A percentile compares a stretch with the other conserved stretches of the same genome.
These are phyloP conservation scores for Karalla daura DNA, from an alignment of 2,797 vertebrate species.

Conservation along the genomic window DNA sequence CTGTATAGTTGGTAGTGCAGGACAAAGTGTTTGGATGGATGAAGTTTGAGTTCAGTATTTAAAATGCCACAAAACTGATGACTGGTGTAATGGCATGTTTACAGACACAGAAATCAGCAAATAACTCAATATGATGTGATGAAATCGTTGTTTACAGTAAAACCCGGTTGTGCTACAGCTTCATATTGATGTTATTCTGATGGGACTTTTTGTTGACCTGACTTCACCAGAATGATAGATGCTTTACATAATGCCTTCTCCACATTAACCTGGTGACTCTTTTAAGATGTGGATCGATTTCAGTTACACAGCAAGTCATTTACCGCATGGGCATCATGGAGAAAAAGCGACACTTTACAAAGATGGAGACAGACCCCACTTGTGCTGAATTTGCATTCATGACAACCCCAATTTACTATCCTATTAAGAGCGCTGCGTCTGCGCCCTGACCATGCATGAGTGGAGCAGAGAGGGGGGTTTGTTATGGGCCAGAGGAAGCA, in stretches of 20 bases:
- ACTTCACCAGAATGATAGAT: not conserved
- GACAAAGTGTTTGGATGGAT: not conserved
- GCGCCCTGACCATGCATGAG: slow-evolving; percentile 6
- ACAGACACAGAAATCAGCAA: not conserved
- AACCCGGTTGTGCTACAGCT: not conserved
- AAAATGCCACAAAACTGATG: not conserved
- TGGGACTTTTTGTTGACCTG: not conserved
- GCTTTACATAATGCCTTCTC: slow-evolving; percentile 9
- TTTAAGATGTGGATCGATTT: slow-evolving; percentile 33
- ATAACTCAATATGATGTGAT: not conserved
- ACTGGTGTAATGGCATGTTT: not conserved
- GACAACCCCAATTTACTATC: slow-evolving; percentile 48
- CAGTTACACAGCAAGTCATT: slow-evolving; percentile 28
- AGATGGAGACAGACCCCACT: slow-evolving; percentile 33
- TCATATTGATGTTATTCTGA: not conserved
- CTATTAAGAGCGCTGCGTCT: slow-evolving; percentile 31
- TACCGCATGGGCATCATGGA: slow-evolving; percentile 11
- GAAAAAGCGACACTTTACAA: slow-evolving; percentile 36
- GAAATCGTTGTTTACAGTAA: not conserved
- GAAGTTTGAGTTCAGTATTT: not conserved
- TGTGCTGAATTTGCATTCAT: slow-evolving; percentile 59
- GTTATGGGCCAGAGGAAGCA: slow-evolving; percentile 31
- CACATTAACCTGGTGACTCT: slow-evolving; percentile 38
- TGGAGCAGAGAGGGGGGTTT: slow-evolving; percentile 18
- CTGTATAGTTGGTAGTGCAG: not conserved